These are phyloP conservation scores for Magallana nippona DNA, from an alignment of 2,888 invertebrate genomes.

Conservation along the genomic window DNA sequence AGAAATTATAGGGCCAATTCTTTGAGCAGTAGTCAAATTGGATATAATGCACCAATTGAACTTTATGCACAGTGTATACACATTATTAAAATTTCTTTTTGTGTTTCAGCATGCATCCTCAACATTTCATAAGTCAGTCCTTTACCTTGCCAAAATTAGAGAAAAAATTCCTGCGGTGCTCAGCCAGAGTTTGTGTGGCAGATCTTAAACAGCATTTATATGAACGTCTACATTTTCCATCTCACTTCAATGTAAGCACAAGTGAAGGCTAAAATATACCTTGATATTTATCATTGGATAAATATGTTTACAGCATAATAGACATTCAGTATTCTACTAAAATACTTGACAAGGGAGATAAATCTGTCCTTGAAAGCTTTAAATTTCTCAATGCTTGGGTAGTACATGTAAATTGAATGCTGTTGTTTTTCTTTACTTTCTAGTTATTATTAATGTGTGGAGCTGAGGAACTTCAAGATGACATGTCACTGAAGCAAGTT, in stretches of 20 bases:
- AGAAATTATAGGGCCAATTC: too few species aligned
- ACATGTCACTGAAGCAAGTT: slow-evolving; percentile 76
- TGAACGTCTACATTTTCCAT: slow-evolving; percentile 70
- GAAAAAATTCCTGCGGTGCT: slow-evolving; percentile 78
- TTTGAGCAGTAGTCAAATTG: too few species aligned
- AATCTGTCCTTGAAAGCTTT: too few species aligned
- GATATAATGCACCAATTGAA: background rate
- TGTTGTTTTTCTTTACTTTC: background rate
- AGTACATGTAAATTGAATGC: too few species aligned
- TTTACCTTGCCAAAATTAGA: slow-evolving; percentile 67
- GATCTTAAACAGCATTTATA: slow-evolving; percentile 73
- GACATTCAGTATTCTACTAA: too few species aligned
- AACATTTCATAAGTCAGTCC: slow-evolving; percentile 55
- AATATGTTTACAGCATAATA: too few species aligned
- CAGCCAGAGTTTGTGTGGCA: slow-evolving; percentile 74
- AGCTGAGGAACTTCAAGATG: slow-evolving; percentile 68
- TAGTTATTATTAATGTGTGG: slow-evolving; percentile 74
- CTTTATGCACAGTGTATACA: background rate
- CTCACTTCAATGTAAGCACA: slow-evolving; percentile 64
- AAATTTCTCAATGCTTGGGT: too few species aligned
- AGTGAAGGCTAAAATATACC: too few species aligned
- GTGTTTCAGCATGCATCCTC: slow-evolving; percentile 63
- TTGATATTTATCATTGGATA: too few species aligned
- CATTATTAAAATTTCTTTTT: background rate
- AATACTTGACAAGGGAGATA: too few species aligned